Conservation (phyloP, 2,113 vertebrate genomes). For the Sclerurus mexicanus region DNA sequence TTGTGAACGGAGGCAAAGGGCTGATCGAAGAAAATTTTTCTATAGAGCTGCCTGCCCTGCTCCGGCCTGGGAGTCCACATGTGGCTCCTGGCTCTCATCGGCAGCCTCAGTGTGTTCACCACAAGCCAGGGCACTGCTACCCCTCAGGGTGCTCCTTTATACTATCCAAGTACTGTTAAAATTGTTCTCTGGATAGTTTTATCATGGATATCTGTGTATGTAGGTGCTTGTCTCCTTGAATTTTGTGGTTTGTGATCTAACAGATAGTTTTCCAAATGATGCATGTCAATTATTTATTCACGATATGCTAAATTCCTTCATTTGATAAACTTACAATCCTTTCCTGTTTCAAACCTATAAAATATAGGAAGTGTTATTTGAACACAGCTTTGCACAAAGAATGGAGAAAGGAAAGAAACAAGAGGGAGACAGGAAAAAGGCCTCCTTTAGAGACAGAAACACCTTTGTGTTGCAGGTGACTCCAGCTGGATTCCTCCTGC, state of each 20-base stretch:
- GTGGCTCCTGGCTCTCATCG: neutral
- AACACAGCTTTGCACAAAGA: conserved; percentile 5
- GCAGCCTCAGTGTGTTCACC: neutral
- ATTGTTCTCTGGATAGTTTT: neutral
- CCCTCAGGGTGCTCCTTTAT: neutral
- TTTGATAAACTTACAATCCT: neutral
- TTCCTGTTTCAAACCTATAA: neutral
- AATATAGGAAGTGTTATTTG: neutral
- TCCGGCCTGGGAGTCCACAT: fast-evolving
- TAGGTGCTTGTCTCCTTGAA: neutral
- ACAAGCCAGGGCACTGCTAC: neutral
- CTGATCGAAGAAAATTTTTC: neutral
- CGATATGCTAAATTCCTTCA: neutral
- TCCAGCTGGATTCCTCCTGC: neutral
- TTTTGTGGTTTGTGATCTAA: neutral
- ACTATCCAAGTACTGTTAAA: neutral
- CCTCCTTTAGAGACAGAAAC: neutral
- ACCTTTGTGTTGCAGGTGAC: conserved; percentile 1
- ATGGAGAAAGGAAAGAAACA: conserved; percentile 34
- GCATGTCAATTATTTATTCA: neutral
- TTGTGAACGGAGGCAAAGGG: neutral
- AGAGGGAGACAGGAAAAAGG: neutral
- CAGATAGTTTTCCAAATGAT: neutral
- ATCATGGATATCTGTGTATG: neutral
- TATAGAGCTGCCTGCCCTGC: neutral